Conservation (phyloP, 2,113 vertebrate species). For the Phrynosoma blainvillii region DNA sequence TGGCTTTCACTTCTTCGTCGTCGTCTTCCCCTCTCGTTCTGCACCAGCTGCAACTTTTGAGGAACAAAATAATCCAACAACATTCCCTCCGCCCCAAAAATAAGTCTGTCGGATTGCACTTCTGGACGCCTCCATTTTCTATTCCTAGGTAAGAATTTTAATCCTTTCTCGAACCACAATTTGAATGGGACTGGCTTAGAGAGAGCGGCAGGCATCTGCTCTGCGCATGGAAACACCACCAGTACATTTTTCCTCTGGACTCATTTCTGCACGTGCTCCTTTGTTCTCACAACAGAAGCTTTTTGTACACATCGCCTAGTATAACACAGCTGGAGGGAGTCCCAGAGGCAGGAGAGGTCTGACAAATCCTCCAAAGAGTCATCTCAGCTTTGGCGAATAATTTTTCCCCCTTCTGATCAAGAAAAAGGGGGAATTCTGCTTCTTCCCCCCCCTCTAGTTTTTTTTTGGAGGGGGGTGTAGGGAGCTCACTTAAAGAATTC, state of each 20-base stretch:
- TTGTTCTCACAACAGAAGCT: slow-evolving; percentile 77
- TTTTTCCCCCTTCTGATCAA: slow-evolving; percentile 30
- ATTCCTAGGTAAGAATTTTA: slow-evolving; percentile 74
- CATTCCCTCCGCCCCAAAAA: slow-evolving; percentile 19
- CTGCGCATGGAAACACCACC: slow-evolving; percentile 57
- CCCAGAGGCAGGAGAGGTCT: slow-evolving; percentile 69
- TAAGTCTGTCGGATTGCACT: slow-evolving; percentile 68
- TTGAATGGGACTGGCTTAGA: slow-evolving; percentile 61
- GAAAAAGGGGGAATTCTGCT: slow-evolving; percentile 13
- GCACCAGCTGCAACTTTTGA: slow-evolving; percentile 65
- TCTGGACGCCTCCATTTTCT: slow-evolving; percentile 71
- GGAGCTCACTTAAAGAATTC: slow-evolving; percentile 53
- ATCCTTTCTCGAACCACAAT: slow-evolving; percentile 56
- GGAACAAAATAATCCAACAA: slow-evolving; percentile 69
- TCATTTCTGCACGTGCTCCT: slow-evolving; percentile 81
- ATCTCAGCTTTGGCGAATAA: slow-evolving; percentile 29
- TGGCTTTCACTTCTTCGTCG: background rate
- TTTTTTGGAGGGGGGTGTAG: background rate
- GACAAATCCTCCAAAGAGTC: slow-evolving; percentile 53
- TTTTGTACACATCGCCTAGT: slow-evolving; percentile 67
- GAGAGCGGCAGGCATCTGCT: slow-evolving; percentile 56
- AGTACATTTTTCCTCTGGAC: slow-evolving; percentile 59
- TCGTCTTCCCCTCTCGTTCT: slow-evolving; percentile 50
- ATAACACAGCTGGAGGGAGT: slow-evolving; percentile 71
- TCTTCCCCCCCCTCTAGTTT: background rate